Conservation (phyloP, 2,797 vertebrate species). For the Florisuga fusca region DNA sequence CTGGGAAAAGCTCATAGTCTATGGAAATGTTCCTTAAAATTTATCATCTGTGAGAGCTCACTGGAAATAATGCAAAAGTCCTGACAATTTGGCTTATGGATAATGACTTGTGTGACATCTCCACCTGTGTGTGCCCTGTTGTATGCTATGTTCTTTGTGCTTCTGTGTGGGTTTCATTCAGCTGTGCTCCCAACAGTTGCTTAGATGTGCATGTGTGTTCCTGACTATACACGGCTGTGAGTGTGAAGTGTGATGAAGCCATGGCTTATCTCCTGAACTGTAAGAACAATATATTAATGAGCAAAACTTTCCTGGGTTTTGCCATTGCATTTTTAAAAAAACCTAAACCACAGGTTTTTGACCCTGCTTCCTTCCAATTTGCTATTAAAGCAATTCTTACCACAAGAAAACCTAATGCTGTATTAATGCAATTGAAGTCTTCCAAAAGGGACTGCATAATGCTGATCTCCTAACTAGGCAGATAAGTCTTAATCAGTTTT, state of each 20-base stretch:
- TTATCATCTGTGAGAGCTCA: neutral
- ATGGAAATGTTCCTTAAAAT: neutral
- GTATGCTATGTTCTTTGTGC: rapidly evolving
- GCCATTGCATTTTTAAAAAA: rapidly evolving
- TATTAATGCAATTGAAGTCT: neutral
- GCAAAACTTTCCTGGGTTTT: neutral
- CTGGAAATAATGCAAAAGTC: neutral
- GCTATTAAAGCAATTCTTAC: neutral
- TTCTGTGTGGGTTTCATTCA: neutral
- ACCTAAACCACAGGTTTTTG: neutral
- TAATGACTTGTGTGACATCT: neutral
- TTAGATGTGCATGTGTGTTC: rapidly evolving
- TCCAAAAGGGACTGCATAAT: neutral
- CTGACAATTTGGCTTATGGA: neutral
- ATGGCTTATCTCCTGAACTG: neutral
- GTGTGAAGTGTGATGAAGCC: neutral
- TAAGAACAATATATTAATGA: neutral
- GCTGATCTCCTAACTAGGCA: neutral
- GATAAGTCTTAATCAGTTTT: neutral
- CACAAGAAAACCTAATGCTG: neutral
- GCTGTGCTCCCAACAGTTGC: neutral
- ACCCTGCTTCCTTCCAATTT: neutral
- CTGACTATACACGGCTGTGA: neutral
- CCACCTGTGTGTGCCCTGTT: rapidly evolving
- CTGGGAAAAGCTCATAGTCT: neutral